Conservation (phyloP, 2,113 vertebrate genomes). For the Benitochromis conjunctus region DNA sequence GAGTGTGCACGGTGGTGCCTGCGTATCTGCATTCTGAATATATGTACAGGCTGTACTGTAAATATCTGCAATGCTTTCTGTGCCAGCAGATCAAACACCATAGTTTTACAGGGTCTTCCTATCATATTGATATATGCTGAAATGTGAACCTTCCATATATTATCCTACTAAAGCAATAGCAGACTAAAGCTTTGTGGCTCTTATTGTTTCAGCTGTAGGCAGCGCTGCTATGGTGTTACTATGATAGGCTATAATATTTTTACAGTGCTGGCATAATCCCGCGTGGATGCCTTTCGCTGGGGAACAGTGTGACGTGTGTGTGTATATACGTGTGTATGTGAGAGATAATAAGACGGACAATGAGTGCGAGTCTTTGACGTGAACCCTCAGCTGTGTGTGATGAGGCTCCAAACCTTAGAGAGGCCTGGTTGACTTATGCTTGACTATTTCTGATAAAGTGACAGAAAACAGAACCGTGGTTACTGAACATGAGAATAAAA, state of each 20-base stretch:
- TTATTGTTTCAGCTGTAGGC: slow-evolving; percentile 26
- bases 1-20: slow-evolving; percentile 38
- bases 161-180: slow-evolving; percentile 43
- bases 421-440: slow-evolving; percentile 11
- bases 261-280: slow-evolving; percentile 42
- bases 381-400: slow-evolving; percentile 17
- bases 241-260: slow-evolving; percentile 48
- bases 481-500: slow-evolving; percentile 57
- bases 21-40: slow-evolving; percentile 56
- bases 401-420: slow-evolving; percentile 36
- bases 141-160: slow-evolving; percentile 52
- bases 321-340: slow-evolving; percentile 9
- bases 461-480: slow-evolving; percentile 33
- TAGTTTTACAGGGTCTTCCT: slow-evolving; percentile 59
- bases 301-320: slow-evolving; percentile 10
- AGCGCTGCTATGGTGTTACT: slow-evolving; percentile 49
- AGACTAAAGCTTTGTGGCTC: slow-evolving; percentile 29
- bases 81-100: slow-evolving; percentile 58
- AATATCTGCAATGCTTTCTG: slow-evolving; percentile 49
- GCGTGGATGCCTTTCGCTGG: slow-evolving; percentile 23
- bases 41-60: slow-evolving; percentile 67
- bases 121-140: slow-evolving; percentile 73
- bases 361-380: slow-evolving; percentile 43
- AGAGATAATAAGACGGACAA: background rate
- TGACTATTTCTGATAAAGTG: slow-evolving; percentile 44